Evolutionary conservation across 2,888 invertebrate genomes (phyloP).

Genomic region (Arenicola marina): DNA sequence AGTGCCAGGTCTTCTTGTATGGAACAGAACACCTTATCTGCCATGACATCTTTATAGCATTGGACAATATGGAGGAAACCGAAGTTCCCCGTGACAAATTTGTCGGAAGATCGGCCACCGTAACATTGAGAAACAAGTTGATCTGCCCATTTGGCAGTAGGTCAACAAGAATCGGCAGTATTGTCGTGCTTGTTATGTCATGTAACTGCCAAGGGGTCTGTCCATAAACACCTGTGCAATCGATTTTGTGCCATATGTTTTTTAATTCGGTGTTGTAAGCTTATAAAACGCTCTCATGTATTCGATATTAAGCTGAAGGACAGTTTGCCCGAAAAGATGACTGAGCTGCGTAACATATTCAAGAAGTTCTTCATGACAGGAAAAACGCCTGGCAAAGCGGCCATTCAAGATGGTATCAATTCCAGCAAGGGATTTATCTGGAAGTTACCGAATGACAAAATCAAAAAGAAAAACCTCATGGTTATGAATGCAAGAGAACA

Average conservation of each 20-base stretch:
- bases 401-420: no score
- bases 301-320: no score
- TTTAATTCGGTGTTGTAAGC: no score
- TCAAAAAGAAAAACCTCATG: no score
- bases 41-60: constrained; percentile 25
- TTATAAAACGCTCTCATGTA: no score
- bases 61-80: constrained; percentile 21
- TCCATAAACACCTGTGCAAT: constrained; percentile 26
- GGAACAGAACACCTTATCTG: constrained; percentile 33
- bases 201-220: constrained; percentile 25
- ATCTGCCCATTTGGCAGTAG: constrained; percentile 31
- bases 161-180: constrained; percentile 29
- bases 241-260: background rate
- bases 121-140: constrained; percentile 20
- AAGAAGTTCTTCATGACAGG: no score
- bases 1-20: constrained; percentile 25
- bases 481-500: no score
- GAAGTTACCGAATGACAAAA: no score
- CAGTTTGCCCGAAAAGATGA: no score
- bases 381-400: no score
- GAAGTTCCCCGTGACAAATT: constrained; percentile 25
- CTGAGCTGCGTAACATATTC: no score
- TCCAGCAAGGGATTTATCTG: no score
- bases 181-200: constrained; percentile 37
- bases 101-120: constrained; percentile 31